Evolutionary conservation across 2,113 vertebrate species (phyloP).

Genomic region (Istiophorus platypterus): DNA sequence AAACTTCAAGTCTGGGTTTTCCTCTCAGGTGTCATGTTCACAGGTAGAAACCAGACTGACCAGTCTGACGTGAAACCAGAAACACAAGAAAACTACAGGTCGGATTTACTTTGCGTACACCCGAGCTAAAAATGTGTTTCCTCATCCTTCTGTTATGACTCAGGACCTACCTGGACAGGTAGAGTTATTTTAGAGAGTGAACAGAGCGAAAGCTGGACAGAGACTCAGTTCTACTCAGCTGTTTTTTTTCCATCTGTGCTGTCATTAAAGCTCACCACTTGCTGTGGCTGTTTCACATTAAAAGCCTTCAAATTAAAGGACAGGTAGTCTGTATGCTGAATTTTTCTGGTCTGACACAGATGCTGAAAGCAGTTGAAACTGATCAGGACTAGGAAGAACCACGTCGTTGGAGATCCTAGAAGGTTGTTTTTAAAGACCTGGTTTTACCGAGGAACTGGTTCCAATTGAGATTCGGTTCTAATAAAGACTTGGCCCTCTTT

Average conservation of each 20-base stretch:
- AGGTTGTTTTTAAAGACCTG: too few relatives aligned
- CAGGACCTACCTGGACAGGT: background rate
- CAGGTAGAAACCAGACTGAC: background rate
- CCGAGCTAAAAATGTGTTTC: background rate
- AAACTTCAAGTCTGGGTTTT: background rate
- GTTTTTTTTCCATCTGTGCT: too few relatives aligned
- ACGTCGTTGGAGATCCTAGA: too few relatives aligned
- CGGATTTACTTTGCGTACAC: background rate
- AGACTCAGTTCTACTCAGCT: too few relatives aligned
- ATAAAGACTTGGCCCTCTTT: too few relatives aligned
- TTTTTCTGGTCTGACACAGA: too few relatives aligned
- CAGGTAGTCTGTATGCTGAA: too few relatives aligned
- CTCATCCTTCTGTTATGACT: background rate
- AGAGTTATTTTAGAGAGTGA: background rate
- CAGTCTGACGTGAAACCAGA: background rate
- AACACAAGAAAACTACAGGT: background rate
- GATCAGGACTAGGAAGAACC: too few relatives aligned
- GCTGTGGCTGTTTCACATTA: background rate
- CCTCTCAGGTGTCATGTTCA: background rate
- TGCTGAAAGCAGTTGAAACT: too few relatives aligned
- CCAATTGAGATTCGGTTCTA: too few relatives aligned
- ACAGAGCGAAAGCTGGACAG: too few relatives aligned
- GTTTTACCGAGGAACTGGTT: too few relatives aligned
- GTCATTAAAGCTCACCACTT: background rate
- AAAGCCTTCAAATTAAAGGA: background rate